Conservation (phyloP, 2,113 vertebrate genomes). For the Acanthisitta chloris region DNA sequence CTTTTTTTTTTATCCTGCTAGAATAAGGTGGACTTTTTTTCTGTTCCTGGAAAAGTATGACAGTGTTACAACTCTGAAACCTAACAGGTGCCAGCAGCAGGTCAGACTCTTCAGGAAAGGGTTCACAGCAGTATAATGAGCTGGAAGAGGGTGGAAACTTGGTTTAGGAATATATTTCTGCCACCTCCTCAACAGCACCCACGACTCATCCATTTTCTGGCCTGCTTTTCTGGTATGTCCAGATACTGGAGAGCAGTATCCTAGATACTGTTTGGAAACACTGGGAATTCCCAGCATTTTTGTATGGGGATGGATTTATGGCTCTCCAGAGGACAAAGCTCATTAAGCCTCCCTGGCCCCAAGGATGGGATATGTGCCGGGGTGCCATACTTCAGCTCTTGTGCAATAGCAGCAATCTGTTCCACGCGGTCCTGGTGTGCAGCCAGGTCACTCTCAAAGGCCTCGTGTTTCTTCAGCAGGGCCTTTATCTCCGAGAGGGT, state of each 20-base stretch:
- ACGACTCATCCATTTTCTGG: not conserved
- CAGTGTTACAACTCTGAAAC: not conserved
- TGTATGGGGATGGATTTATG: not conserved
- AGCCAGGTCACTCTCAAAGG: slow-evolving; percentile 96
- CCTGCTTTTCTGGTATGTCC: not conserved
- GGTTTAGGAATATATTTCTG: not conserved
- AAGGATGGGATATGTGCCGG: not conserved
- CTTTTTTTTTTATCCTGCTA: not conserved
- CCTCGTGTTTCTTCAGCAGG: slow-evolving; percentile 97
- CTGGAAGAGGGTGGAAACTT: slow-evolving; percentile 2
- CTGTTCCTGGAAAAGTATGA: not conserved
- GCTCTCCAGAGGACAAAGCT: not conserved
- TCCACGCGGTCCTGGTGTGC: slow-evolving; percentile 98
- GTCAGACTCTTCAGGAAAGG: not conserved
- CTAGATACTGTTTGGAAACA: slow-evolving; percentile 51
- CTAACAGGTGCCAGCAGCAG: not conserved
- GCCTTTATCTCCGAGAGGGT: slow-evolving; percentile 97
- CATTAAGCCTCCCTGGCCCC: not conserved
- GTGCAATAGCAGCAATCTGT: slow-evolving; percentile 97
- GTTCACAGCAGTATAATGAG: not conserved
- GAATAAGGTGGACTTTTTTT: not conserved
- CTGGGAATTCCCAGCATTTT: slow-evolving; percentile 32
- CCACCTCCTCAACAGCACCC: not conserved
- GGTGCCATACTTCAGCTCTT: slow-evolving; percentile 91
- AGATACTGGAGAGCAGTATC: not conserved